Evolutionary conservation across 1,140 invertebrate genomes (phyloP).

Genomic region (Frieseomelitta varia): DNA sequence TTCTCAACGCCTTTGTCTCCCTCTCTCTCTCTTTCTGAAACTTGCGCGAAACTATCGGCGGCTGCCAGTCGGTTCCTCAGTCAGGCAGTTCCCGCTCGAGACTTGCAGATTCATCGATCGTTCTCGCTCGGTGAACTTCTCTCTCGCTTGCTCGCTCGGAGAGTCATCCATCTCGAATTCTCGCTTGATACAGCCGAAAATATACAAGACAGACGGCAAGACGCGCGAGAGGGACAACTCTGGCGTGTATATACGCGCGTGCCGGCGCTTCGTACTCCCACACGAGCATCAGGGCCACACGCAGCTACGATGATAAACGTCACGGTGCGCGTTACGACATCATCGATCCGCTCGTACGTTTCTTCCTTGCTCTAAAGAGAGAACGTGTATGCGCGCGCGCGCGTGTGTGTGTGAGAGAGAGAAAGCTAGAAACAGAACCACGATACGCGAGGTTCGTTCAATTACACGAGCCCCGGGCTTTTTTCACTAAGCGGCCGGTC

Average conservation of each 20-base stretch:
- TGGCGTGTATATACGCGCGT: not conserved
- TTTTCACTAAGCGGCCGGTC: not conserved
- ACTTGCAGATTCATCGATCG: not conserved
- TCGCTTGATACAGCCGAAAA: not conserved
- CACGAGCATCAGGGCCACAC: conserved; percentile 42
- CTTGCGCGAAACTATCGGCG: not conserved
- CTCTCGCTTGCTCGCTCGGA: no score
- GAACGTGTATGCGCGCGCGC: not conserved
- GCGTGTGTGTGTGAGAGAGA: not conserved
- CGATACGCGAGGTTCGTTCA: conserved; percentile 54
- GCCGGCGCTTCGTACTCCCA: conserved; percentile 17
- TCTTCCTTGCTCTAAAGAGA: conserved; percentile 6
- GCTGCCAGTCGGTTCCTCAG: not conserved
- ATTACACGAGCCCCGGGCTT: conserved; percentile 2
- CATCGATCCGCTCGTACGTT: conserved; percentile 56
- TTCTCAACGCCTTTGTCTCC: not conserved
- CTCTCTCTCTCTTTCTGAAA: no score
- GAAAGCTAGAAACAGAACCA: conserved; percentile 2
- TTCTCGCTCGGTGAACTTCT: not conserved
- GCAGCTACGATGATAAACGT: conserved; percentile 64
- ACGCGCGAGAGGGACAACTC: not conserved
- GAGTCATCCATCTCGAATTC: not conserved
- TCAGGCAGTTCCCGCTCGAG: not conserved
- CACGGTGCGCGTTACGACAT: conserved; percentile 59
- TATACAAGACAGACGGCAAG: not conserved